These are phyloP conservation scores for Conus ventricosus DNA, from an alignment of 1,140 invertebrate species.

Conservation along the genomic window DNA sequence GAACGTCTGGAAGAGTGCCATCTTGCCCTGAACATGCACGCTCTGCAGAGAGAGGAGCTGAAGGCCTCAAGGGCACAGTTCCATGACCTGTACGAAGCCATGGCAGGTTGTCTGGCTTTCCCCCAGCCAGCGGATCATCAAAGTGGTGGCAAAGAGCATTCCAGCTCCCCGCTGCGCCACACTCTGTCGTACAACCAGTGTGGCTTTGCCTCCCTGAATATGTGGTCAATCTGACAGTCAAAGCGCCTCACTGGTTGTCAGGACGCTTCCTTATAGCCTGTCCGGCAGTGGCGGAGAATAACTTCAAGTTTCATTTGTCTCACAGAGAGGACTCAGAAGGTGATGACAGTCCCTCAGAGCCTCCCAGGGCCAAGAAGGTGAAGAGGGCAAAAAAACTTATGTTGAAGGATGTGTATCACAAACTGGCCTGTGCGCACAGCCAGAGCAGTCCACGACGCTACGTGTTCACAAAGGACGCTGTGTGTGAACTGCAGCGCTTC, in stretches of 20 bases:
- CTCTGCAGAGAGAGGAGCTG: background rate
- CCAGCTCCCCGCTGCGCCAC: background rate
- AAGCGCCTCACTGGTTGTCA: conserved; percentile 43
- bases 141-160: background rate
- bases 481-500: conserved; percentile 46
- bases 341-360: background rate
- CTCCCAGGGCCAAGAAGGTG: background rate
- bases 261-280: conserved; percentile 49
- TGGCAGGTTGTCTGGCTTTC: background rate
- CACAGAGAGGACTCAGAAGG: background rate
- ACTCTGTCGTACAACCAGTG: conserved; percentile 25
- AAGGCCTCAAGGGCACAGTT: background rate
- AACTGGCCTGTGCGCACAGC: background rate
- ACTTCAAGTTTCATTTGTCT: background rate
- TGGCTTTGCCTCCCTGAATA: conserved; percentile 51
- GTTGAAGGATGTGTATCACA: conserved; percentile 17
- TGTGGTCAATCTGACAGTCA: conserved; percentile 43
- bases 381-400: background rate
- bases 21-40: conserved; percentile 10
- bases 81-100: conserved; percentile 28
- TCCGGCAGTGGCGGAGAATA: conserved; percentile 34
- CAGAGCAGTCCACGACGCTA: conserved; percentile 18
- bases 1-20: conserved; percentile 24
- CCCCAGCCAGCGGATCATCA: background rate
- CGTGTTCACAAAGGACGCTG: conserved; percentile 46